Evolutionary conservation across 2,888 invertebrate species (phyloP).

Genomic region (Rhamnusium bicolor): DNA sequence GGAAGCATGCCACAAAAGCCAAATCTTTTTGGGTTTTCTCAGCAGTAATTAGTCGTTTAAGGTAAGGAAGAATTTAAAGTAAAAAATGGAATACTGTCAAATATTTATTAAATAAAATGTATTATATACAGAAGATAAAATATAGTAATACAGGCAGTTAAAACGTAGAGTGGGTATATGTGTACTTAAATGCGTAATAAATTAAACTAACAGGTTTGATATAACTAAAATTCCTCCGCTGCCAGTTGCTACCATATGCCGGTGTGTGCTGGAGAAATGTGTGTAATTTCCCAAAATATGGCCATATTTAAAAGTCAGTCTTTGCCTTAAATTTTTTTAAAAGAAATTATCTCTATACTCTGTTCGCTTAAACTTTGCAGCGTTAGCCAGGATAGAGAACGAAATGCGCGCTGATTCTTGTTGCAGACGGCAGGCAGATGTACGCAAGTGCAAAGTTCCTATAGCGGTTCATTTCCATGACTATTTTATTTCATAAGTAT

Average conservation of each 20-base stretch:
- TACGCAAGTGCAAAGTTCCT: too few species aligned
- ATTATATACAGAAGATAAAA: conserved; percentile 12
- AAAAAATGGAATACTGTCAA: background rate
- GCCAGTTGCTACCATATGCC: background rate
- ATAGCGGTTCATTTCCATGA: too few species aligned
- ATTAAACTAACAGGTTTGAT: background rate
- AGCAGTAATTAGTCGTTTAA: too few species aligned
- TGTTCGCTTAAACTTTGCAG: too few species aligned
- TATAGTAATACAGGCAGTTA: background rate
- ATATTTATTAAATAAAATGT: background rate
- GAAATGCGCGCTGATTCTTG: too few species aligned
- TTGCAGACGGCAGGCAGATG: too few species aligned
- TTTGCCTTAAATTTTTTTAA: background rate
- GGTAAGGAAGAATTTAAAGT: background rate
- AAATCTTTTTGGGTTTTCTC: too few species aligned
- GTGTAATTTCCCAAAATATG: conserved; percentile 12
- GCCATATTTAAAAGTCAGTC: conserved; percentile 36
- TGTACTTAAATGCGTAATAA: background rate
- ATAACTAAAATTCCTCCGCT: background rate
- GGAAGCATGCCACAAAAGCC: too few species aligned
- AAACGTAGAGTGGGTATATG: background rate
- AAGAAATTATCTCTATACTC: too few species aligned
- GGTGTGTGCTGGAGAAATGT: background rate
- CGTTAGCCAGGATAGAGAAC: too few species aligned
- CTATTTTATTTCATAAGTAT: too few species aligned